A percentile compares a stretch with the other conserved stretches of the same genome.
Evolutionary conservation across 2,888 invertebrate species (phyloP).

Genomic region (Dione juno): DNA sequence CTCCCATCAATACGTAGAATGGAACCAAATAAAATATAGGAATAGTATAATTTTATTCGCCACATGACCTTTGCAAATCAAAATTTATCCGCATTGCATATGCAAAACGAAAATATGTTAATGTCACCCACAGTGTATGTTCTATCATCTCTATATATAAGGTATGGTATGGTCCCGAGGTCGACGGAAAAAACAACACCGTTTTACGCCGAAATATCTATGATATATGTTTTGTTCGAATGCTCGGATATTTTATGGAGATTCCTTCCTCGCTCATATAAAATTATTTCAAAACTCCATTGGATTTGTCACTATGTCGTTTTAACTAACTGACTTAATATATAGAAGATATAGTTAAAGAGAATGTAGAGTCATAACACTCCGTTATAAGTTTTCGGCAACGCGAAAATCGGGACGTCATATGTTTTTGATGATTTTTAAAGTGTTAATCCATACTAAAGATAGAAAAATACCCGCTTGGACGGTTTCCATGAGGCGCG

Average conservation of each 20-base stretch:
- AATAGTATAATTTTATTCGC: slow-evolving; percentile 19
- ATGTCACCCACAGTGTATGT: slow-evolving; percentile 27
- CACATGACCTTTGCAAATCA: slow-evolving; percentile 31
- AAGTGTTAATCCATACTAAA: no score
- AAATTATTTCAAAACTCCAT: not conserved
- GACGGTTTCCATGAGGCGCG: no score
- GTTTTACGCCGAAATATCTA: slow-evolving; percentile 27
- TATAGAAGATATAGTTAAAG: no score
- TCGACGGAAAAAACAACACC: slow-evolving; percentile 31
- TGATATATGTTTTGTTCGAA: slow-evolving; percentile 24
- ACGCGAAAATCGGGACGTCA: no score
- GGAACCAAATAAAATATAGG: no score
- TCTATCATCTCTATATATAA: not conserved
- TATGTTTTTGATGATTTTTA: no score
- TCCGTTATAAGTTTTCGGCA: no score
- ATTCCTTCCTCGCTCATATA: not conserved
- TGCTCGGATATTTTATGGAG: slow-evolving; percentile 16
- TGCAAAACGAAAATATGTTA: slow-evolving; percentile 42
- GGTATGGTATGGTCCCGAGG: slow-evolving; percentile 16
- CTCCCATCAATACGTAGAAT: not conserved
- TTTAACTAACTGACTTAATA: no score
- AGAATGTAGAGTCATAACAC: no score
- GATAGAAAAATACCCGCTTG: no score
- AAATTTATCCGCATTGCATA: slow-evolving; percentile 38
- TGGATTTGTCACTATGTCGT: not conserved